phyloP scores from a whole-genome alignment of 2,888 invertebrate genomes.

The Patella caerulea region DNA sequence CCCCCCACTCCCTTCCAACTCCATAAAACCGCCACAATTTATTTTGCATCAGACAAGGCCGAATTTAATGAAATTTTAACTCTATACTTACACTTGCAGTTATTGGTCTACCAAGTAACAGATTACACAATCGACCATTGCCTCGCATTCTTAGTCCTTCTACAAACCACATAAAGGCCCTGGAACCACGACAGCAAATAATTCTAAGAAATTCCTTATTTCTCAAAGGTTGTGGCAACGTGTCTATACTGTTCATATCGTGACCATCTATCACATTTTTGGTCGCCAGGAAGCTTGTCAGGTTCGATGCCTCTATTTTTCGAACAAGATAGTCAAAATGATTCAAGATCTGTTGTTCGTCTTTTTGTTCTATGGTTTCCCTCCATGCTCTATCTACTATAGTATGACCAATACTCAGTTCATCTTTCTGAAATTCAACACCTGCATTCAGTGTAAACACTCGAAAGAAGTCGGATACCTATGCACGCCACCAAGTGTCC shows the following conservation, averaged over 20 bases:
- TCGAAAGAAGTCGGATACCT: too few relatives aligned
- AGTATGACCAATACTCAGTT: neutral
- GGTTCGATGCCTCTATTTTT: neutral
- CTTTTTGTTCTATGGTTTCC: neutral
- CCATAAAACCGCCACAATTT: too few relatives aligned
- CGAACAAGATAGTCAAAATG: neutral
- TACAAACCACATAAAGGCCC: constrained; percentile 3
- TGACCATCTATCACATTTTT: neutral
- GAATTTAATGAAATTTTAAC: neutral
- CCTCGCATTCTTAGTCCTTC: neutral
- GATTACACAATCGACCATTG: neutral
- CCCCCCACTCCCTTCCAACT: too few relatives aligned
- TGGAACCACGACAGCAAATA: neutral
- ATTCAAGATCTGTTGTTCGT: neutral
- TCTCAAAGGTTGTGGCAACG: neutral
- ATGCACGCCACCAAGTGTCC: too few relatives aligned
- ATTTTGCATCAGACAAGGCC: too few relatives aligned
- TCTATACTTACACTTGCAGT: neutral
- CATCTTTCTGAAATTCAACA: too few relatives aligned
- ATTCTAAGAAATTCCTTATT: neutral
- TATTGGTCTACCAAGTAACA: neutral
- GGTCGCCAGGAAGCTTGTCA: neutral
- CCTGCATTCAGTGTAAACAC: too few relatives aligned
- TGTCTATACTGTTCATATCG: neutral
- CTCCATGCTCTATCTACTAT: neutral